phyloP scores from a whole-genome alignment of 2,113 vertebrate genomes.

The Oriolus oriolus region DNA sequence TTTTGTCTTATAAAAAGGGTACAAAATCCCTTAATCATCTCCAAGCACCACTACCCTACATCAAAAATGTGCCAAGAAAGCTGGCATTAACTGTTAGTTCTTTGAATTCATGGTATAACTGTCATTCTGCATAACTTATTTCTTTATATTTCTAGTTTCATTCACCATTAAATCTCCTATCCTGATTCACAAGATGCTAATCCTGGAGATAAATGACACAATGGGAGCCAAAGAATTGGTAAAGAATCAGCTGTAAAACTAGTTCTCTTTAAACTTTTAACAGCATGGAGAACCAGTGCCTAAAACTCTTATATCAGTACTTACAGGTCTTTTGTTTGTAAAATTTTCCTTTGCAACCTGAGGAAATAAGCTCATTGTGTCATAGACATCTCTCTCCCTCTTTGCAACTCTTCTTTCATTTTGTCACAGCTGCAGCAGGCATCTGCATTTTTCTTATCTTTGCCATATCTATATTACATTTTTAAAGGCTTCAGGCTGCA shows the following conservation, averaged over 20 bases:
- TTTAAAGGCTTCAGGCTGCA: neutral
- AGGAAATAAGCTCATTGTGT: neutral
- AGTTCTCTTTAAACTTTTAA: neutral
- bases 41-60: neutral
- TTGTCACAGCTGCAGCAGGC: neutral
- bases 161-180: neutral
- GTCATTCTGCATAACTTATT: neutral
- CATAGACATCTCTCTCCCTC: neutral
- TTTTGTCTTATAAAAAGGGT: neutral
- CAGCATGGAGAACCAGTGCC: neutral
- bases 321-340: neutral
- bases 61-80: neutral
- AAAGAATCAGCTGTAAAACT: neutral
- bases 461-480: neutral
- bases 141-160: neutral
- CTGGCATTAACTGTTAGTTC: neutral
- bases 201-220: neutral
- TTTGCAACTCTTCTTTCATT: neutral
- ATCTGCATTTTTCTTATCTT: neutral
- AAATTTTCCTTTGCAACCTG: neutral
- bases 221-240: neutral
- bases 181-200: neutral
- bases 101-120: neutral
- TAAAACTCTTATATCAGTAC: neutral
- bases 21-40: neutral